Base-by-base conservation (phyloP, 2,888 invertebrate genomes). In the Dynastes grantii region DNA sequence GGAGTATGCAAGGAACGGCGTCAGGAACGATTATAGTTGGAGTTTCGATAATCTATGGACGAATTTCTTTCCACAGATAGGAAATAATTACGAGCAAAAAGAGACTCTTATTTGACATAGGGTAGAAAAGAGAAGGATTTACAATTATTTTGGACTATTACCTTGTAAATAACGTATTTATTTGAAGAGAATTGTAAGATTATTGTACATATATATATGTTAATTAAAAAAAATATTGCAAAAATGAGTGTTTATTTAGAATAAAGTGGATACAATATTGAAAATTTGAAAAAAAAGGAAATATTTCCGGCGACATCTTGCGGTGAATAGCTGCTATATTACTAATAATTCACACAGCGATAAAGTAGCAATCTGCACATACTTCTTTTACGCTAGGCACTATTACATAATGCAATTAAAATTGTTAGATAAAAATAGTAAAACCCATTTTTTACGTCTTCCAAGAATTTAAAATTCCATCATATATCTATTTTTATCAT, bases 1-100 rank as follows among this genome's bases (percentile, higher is more conserved):
- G 61, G 85, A 87, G 77, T 85, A 79, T 45, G 80, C 81, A 49
- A 80, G 76, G 70, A 58, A 61, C 9, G 79, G 76, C n/a, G 45
- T 58, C 22, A 65, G 29, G 40, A 45, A 13, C 49, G 16, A 49
- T 6, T 16, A 61, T 8, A 37, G 8, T 4, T 78, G 73, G 78
- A 78, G 53, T 40, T 73, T 68, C 37, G 53, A 78, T 40, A 13
- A 32, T 16, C 45, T 73, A 11, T 37, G 53, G 53, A 70, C 53
- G 16, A 64, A 64, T 63, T 73, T 73, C 22, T 65, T 78, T 51
- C 63, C 49, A 1, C 53, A 71, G 9, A 40, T 73, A 32, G 61
- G 53, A 40, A 45, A 58, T n/a, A 40, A 32, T 16, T 68, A 58
- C n/a, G 49, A 68, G 9, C 11, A 51, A 68, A 68, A 68, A 27